Percentiles rank a stretch among this genome's conserved stretches.
phyloP scores from a whole-genome alignment of 2,113 vertebrate genomes.

The Ictalurus furcatus region DNA sequence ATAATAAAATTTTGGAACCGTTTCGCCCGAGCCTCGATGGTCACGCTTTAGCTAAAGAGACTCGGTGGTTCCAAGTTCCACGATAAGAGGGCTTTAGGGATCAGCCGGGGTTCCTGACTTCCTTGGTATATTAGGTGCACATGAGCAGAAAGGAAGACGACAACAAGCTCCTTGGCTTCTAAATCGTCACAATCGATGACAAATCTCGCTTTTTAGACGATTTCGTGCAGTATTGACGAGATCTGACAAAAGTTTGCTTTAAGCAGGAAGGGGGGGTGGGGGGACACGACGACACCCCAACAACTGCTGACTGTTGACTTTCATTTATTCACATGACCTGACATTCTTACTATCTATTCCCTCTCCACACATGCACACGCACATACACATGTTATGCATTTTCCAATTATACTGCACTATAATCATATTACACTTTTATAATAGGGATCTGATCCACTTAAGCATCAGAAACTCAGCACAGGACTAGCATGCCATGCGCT shows the following conservation, averaged over 20 bases:
- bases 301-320: constrained; percentile 48
- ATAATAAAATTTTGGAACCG: constrained; percentile 16
- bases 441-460: constrained; percentile 57
- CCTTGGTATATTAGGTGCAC: neutral
- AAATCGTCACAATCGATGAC: neutral
- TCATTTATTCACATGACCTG: constrained; percentile 31
- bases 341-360: neutral
- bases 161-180: neutral
- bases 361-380: neutral
- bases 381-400: constrained; percentile 43
- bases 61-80: constrained; percentile 14
- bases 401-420: constrained; percentile 56
- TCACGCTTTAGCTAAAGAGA: constrained; percentile 11
- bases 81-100: neutral
- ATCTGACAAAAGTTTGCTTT: neutral
- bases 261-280: neutral
- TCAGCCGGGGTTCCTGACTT: constrained; percentile 3
- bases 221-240: neutral
- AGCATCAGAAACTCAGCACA: constrained; percentile 55
- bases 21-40: neutral
- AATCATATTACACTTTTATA: constrained; percentile 61
- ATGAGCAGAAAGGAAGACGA: neutral
- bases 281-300: too few species aligned
- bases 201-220: neutral
- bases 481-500: constrained; percentile 32